A percentile compares a stretch with the other conserved stretches of the same genome.
Evolutionary conservation across 2,113 vertebrate species (phyloP).

Genomic region (Emydocephalus ijimae): DNA sequence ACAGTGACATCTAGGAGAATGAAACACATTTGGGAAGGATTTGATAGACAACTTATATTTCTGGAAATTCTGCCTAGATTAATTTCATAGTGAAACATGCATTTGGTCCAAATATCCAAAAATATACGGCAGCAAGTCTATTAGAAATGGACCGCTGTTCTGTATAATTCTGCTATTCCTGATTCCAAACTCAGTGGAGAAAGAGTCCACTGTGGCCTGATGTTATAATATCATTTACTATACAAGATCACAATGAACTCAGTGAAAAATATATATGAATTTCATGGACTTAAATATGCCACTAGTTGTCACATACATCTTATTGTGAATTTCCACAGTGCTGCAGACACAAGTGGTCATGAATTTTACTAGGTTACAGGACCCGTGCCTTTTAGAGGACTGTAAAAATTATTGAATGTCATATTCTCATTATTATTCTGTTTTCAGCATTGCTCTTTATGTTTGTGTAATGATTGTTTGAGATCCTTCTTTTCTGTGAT

Average conservation of each 20-base stretch:
- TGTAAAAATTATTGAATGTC: background rate
- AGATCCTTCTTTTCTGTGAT: background rate
- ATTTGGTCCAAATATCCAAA: background rate
- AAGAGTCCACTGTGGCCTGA: background rate
- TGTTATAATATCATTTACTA: background rate
- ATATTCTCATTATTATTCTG: background rate
- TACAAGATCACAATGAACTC: background rate
- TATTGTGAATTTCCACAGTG: background rate
- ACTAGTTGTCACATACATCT: background rate
- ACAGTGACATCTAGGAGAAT: background rate
- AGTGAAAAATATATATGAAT: background rate
- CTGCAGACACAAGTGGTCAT: background rate
- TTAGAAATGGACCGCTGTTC: background rate
- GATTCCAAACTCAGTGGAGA: background rate
- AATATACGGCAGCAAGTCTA: background rate
- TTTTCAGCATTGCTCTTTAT: background rate
- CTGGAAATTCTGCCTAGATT: background rate
- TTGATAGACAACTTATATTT: background rate
- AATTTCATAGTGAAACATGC: background rate
- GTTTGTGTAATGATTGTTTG: background rate
- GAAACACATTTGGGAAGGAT: background rate
- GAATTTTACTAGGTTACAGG: background rate
- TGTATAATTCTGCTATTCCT: background rate
- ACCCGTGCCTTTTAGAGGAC: background rate
- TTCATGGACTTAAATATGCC: background rate